Base-by-base conservation (phyloP, 2,113 vertebrate genomes). In the Equus przewalskii region DNA sequence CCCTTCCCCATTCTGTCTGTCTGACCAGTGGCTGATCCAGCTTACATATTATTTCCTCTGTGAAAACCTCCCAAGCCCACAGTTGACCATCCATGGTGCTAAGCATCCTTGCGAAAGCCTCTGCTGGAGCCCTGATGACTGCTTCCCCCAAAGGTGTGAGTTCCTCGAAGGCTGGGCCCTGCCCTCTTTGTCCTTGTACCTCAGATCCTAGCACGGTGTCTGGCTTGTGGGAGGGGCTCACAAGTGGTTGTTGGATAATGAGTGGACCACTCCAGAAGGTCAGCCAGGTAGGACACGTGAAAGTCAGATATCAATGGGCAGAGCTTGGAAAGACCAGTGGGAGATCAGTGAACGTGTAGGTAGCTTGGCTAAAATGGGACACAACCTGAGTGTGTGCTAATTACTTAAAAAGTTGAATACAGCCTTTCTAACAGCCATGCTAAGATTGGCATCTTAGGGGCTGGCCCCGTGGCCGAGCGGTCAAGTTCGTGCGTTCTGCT, bases 121-220 rank as follows among this genome's bases (percentile, higher is more conserved):
- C 64, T 56, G 14, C 14, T 30, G 65, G 62, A 51, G 0, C 16
- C 46, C n/a, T 72, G 70, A 33, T 5, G 30, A 26, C 13, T 80
- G 44, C n/a, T 15, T 60, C 1, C 19, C 6, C 11, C 2, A 21
- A 49, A 91, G 21, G 56, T 10, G 5, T 30, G 26, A 9, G 46
- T 7, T 44, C 13, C 54, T 21, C 0, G 22, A 69, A 67, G 44
- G 44, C n/a, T 36, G 33, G 36, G 2, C 58, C 28, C 1, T 0
- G 2, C 14, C 3, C 8, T 14, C 24, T 11, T 28, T 19, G 54
- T 79, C 46, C 22, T 80, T 10, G 65, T 18, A 3, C 7, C 21
- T 1, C 5, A 6, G 24, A 30, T 73, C 24, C 4, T 24, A 13
- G 8, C 1, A 0, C 0, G 2, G 28, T 3, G 36, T 49, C 46